Conservation (phyloP, 2,888 invertebrate species). For the Spialia ferax region DNA sequence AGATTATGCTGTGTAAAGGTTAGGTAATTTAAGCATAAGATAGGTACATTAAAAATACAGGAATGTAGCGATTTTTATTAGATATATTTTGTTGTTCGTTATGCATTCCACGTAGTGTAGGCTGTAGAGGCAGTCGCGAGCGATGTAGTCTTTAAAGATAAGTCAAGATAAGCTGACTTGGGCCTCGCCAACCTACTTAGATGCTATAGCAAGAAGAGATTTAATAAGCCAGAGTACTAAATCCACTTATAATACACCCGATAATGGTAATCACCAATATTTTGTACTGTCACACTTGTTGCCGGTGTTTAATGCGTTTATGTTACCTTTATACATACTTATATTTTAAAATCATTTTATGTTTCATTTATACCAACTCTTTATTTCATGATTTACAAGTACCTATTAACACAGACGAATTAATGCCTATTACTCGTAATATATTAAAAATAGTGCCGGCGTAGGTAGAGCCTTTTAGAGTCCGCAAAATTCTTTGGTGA, state of each 20-base stretch:
- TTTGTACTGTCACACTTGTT: constrained; percentile 7
- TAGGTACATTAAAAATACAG: no score
- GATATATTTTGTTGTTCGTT: constrained; percentile 18
- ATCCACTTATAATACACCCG: constrained; percentile 21
- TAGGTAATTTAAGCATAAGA: no score
- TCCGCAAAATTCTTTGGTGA: no score
- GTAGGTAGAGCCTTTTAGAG: no score
- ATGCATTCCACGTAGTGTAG: constrained; percentile 22
- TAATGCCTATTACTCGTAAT: no score
- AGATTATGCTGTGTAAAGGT: no score
- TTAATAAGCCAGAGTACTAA: constrained; percentile 31
- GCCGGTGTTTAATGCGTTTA: neutral
- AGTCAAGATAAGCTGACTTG: constrained; percentile 38
- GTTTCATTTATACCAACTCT: no score
- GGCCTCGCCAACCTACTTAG: constrained; percentile 31
- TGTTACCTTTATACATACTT: no score
- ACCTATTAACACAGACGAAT: no score
- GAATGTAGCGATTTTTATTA: constrained; percentile 6
- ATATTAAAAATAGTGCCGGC: no score
- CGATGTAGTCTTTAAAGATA: constrained; percentile 38
- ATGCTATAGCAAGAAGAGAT: constrained; percentile 30
- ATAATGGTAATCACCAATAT: constrained; percentile 35
- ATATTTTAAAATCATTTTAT: no score
- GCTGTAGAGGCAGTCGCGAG: constrained; percentile 26
- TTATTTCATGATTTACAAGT: no score